These are phyloP conservation scores for Hystrix cristata DNA, from an alignment of 2,113 vertebrate genomes.

Conservation along the genomic window DNA sequence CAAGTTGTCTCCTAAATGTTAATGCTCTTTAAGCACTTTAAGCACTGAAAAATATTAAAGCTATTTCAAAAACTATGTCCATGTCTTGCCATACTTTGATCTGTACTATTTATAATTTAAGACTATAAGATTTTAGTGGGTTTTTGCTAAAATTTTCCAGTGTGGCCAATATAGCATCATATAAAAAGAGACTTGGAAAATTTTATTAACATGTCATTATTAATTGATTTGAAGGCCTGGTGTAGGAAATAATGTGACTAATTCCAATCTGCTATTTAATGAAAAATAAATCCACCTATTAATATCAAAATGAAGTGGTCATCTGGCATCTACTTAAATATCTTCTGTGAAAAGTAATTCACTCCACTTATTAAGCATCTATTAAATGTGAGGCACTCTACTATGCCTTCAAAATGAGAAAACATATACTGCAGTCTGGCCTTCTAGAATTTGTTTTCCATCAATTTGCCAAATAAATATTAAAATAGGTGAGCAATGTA, in stretches of 20 bases:
- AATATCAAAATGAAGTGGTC: background rate
- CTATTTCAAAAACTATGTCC: background rate
- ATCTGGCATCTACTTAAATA: slow-evolving; percentile 4
- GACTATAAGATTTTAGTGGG: background rate
- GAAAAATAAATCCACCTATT: slow-evolving; percentile 9
- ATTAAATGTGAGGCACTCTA: slow-evolving; percentile 47
- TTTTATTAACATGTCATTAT: slow-evolving; percentile 35
- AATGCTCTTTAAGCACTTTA: slow-evolving; percentile 15
- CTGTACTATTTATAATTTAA: slow-evolving; percentile 18
- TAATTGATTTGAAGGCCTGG: slow-evolving; percentile 21
- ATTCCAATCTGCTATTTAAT: slow-evolving; percentile 5
- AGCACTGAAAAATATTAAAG: slow-evolving; percentile 30
- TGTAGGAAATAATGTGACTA: slow-evolving; percentile 25
- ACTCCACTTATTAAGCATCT: background rate
- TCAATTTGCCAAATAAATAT: slow-evolving; percentile 41
- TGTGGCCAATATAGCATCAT: background rate
- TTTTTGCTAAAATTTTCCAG: slow-evolving; percentile 46
- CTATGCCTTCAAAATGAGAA: background rate
- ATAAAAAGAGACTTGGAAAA: slow-evolving; percentile 26
- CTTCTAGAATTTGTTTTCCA: slow-evolving; percentile 5
- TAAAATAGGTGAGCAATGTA: background rate
- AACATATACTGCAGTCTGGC: slow-evolving; percentile 7
- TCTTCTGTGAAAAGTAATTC: slow-evolving; percentile 35
- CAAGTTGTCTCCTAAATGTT: slow-evolving; percentile 40
- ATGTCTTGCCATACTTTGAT: background rate